These are phyloP conservation scores for Petroica traversi DNA, from an alignment of 2,113 vertebrate genomes.

Conservation along the genomic window DNA sequence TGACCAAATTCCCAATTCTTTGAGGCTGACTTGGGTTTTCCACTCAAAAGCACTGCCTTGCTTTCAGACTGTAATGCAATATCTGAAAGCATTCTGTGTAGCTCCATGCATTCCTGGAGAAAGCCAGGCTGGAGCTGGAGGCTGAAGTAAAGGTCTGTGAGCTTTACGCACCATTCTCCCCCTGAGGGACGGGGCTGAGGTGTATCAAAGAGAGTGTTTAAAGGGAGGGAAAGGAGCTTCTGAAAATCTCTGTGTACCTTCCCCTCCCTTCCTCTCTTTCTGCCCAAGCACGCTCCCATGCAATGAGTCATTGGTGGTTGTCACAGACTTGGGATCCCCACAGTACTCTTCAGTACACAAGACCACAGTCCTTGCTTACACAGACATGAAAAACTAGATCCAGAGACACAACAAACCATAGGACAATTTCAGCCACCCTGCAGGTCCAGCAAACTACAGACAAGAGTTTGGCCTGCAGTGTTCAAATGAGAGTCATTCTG, in stretches of 20 bases:
- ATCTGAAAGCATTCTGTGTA: constrained; percentile 28
- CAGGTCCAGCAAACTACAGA: not conserved
- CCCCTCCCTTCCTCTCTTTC: constrained; percentile 34
- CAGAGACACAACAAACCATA: not conserved
- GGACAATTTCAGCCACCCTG: not conserved
- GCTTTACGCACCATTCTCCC: not conserved
- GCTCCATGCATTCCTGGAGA: constrained; percentile 27
- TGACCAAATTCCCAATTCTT: constrained; percentile 38
- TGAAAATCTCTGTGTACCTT: constrained; percentile 4
- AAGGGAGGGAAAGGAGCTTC: not conserved
- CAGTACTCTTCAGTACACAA: not conserved
- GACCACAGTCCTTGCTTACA: not conserved
- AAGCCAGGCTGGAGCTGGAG: not conserved
- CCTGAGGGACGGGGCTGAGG: not conserved
- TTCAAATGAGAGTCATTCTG: not conserved
- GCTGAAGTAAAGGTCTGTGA: not conserved
- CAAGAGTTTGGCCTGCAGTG: not conserved
- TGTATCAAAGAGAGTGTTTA: constrained; percentile 33
- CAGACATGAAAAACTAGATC: not conserved
- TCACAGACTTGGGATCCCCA: constrained; percentile 23
- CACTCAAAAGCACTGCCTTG: not conserved
- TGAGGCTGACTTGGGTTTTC: constrained; percentile 56
- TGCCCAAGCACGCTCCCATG: not conserved
- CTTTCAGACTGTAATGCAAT: constrained; percentile 12
- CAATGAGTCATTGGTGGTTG: not conserved